A percentile compares a stretch with the other conserved stretches of the same genome.
Conservation (phyloP, 30 jellyfish, hydroid and myxozoan species). For the Cassiopea xamachana region DNA sequence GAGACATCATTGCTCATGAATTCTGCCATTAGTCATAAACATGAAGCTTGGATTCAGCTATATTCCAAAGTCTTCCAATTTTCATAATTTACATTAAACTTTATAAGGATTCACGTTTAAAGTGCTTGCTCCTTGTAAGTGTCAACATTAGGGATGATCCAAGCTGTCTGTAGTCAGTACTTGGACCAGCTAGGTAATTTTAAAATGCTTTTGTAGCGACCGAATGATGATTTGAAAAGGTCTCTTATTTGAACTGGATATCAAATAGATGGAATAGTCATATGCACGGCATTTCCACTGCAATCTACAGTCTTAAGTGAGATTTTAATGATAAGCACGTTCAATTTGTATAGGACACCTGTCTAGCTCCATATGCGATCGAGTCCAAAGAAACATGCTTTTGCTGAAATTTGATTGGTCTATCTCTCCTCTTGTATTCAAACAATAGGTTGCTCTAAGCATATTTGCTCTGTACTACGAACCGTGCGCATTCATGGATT, state of each 20-base stretch:
- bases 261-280: conserved; percentile 4
- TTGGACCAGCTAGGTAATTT: background rate
- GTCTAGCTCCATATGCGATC: conserved; percentile 18
- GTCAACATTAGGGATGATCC: background rate
- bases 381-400: conserved; percentile 1
- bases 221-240: background rate
- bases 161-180: background rate
- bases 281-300: conserved; percentile 7
- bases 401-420: conserved; percentile 3
- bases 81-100: background rate
- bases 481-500: background rate
- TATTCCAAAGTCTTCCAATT: background rate
- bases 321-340: conserved; percentile 1
- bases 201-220: background rate
- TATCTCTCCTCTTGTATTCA: background rate
- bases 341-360: conserved; percentile 20
- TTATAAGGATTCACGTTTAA: background rate
- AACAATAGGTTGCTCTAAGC: conserved; percentile 1
- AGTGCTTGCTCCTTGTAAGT: background rate
- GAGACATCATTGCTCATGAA: background rate
- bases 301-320: background rate
- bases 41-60: background rate
- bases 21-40: background rate
- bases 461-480: background rate
- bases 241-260: background rate